phyloP scores from a whole-genome alignment of 2,797 vertebrate genomes.

The Phalloptychus januarius region DNA sequence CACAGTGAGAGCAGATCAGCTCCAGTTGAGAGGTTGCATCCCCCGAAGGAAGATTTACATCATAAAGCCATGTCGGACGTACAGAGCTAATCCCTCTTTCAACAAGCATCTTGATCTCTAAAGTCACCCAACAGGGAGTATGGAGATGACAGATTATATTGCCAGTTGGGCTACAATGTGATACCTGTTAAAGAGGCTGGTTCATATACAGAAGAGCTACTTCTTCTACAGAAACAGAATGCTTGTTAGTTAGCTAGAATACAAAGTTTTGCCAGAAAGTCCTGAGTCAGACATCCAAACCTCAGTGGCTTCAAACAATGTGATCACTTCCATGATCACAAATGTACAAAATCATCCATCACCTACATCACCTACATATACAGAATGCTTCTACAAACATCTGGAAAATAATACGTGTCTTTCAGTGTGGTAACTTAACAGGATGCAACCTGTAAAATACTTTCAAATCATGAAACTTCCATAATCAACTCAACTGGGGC shows the following conservation, averaged over 20 bases:
- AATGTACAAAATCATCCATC: neutral
- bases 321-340: neutral
- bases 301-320: neutral
- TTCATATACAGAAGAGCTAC: neutral
- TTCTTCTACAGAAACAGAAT: neutral
- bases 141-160: slow-evolving; percentile 35
- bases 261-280: neutral
- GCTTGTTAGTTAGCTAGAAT: neutral
- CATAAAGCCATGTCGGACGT: slow-evolving; percentile 36
- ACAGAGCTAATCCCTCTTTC: slow-evolving; percentile 9
- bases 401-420: neutral
- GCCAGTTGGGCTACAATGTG: neutral
- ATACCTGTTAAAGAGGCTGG: slow-evolving; percentile 10
- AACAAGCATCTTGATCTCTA: slow-evolving; percentile 26
- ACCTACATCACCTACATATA: neutral
- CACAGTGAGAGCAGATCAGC: slow-evolving; percentile 47
- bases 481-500: neutral
- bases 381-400: neutral
- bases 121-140: slow-evolving; percentile 30
- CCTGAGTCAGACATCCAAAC: neutral
- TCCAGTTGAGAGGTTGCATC: slow-evolving; percentile 13
- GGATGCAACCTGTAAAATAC: neutral
- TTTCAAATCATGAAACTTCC: neutral
- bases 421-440: neutral
- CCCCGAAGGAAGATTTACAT: slow-evolving; percentile 36